Evolutionary conservation across 2,888 invertebrate species (phyloP).

Genomic region (Drosophila rubida): DNA sequence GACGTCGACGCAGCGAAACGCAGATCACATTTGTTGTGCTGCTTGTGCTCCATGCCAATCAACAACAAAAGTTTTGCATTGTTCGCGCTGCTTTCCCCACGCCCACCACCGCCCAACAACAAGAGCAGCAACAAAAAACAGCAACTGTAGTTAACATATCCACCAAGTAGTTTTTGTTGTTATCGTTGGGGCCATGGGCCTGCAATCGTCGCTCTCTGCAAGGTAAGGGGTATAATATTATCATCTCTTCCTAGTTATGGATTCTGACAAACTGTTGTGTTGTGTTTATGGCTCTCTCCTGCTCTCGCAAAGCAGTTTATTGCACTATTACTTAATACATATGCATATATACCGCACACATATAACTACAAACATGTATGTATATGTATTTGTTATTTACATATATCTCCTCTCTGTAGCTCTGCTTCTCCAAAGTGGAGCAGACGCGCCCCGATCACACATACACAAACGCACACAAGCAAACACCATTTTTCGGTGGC

Average conservation of each 20-base stretch:
- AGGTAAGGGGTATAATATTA: slow-evolving; percentile 56
- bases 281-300: neutral
- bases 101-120: slow-evolving; percentile 54
- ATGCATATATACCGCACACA: slow-evolving; percentile 33
- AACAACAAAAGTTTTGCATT: slow-evolving; percentile 66
- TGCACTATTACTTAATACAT: slow-evolving; percentile 49
- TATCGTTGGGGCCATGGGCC: slow-evolving; percentile 47
- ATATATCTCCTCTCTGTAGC: slow-evolving; percentile 15
- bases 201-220: slow-evolving; percentile 39
- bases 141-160: slow-evolving; percentile 39
- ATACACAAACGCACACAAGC: slow-evolving; percentile 14
- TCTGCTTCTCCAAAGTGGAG: slow-evolving; percentile 44
- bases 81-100: slow-evolving; percentile 46
- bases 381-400: slow-evolving; percentile 18
- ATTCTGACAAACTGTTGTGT: slow-evolving; percentile 35
- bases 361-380: slow-evolving; percentile 17
- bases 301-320: slow-evolving; percentile 39
- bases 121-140: slow-evolving; percentile 37
- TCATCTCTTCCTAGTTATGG: slow-evolving; percentile 18
- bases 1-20: slow-evolving; percentile 27
- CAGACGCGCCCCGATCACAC: slow-evolving; percentile 45
- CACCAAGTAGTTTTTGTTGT: slow-evolving; percentile 31
- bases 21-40: slow-evolving; percentile 41
- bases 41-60: slow-evolving; percentile 52
- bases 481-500: slow-evolving; percentile 37